Evolutionary conservation across 2,797 vertebrate genomes (phyloP).

Genomic region (Scomberomorus guttatus): DNA sequence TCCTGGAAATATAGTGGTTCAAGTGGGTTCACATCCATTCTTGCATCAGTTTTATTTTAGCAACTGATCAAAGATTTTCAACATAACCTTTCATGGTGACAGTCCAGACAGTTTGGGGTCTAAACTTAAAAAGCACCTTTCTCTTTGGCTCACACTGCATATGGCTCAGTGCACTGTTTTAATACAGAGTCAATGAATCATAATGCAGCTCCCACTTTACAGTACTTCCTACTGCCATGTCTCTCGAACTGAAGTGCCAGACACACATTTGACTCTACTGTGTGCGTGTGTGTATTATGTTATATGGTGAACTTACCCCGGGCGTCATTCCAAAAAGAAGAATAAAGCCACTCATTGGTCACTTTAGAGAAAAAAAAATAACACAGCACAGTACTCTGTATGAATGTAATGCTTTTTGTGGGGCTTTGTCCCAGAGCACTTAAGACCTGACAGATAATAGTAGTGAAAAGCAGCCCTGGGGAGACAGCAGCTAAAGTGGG

Average conservation of each 20-base stretch:
- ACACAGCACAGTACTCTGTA: constrained; percentile 17
- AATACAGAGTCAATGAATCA: constrained; percentile 63
- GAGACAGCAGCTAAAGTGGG: constrained; percentile 42
- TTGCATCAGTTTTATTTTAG: constrained; percentile 6
- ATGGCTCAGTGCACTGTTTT: constrained; percentile 50
- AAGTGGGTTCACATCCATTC: neutral
- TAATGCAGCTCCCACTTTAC: constrained; percentile 43
- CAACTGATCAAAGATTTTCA: constrained; percentile 28
- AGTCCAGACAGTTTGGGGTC: constrained; percentile 28
- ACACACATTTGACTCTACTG: constrained; percentile 19
- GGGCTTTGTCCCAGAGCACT: constrained; percentile 62
- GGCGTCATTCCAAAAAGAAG: constrained; percentile 40
- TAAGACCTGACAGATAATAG: constrained; percentile 63
- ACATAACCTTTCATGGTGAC: constrained; percentile 26
- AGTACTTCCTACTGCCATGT: constrained; percentile 22
- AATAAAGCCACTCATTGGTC: constrained; percentile 56
- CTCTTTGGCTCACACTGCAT: constrained; percentile 37
- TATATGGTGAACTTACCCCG: constrained; percentile 28
- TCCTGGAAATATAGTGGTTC: constrained; percentile 3
- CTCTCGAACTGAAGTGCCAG: constrained; percentile 42
- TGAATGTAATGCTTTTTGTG: constrained; percentile 58
- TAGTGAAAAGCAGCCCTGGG: constrained; percentile 49
- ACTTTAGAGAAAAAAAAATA: constrained; percentile 47
- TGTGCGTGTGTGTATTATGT: constrained; percentile 14
- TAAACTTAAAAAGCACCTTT: constrained; percentile 60